Conservation (phyloP, 2,888 invertebrate genomes). For the Platypus cylindrus region DNA sequence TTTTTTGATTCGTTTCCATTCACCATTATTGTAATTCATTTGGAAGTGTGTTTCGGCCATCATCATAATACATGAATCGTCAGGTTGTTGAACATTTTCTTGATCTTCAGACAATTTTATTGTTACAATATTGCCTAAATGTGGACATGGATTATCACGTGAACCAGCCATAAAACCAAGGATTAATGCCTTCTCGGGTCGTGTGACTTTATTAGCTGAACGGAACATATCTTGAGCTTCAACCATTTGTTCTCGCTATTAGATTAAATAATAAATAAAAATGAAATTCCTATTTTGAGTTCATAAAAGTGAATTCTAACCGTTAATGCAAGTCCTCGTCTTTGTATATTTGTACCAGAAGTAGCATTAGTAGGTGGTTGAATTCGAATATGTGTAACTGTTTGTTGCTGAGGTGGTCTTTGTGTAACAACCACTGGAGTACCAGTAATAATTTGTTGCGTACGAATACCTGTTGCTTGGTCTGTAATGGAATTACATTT, state of each 20-base stretch:
- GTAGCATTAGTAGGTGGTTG: constrained; percentile 41
- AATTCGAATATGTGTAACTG: constrained; percentile 42
- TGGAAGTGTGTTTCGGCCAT: constrained; percentile 90
- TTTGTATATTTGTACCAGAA: constrained; percentile 41
- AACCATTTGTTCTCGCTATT: constrained; percentile 88
- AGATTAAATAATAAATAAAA: constrained; percentile 25
- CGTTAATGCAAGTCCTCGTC: constrained; percentile 56
- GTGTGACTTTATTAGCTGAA: constrained; percentile 87
- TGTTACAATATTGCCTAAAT: constrained; percentile 89
- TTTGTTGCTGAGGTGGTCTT: constrained; percentile 18
- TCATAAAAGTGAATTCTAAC: constrained; percentile 34
- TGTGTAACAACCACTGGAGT: constrained; percentile 14
- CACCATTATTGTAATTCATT: constrained; percentile 96
- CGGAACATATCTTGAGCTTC: constrained; percentile 97
- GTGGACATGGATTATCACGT: constrained; percentile 94
- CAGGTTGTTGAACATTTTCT: constrained; percentile 76
- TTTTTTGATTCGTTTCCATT: constrained; percentile 93
- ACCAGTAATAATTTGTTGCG: constrained; percentile 16
- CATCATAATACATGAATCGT: constrained; percentile 67
- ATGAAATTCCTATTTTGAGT: too few relatives aligned
- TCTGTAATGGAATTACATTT: constrained; percentile 10
- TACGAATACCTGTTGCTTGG: constrained; percentile 13
- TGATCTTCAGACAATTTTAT: constrained; percentile 88
- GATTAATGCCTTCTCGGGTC: constrained; percentile 94
- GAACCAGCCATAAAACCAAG: constrained; percentile 98